Evolutionary conservation across 2,113 vertebrate species (phyloP).

Genomic region (Catharus fuscescens): DNA sequence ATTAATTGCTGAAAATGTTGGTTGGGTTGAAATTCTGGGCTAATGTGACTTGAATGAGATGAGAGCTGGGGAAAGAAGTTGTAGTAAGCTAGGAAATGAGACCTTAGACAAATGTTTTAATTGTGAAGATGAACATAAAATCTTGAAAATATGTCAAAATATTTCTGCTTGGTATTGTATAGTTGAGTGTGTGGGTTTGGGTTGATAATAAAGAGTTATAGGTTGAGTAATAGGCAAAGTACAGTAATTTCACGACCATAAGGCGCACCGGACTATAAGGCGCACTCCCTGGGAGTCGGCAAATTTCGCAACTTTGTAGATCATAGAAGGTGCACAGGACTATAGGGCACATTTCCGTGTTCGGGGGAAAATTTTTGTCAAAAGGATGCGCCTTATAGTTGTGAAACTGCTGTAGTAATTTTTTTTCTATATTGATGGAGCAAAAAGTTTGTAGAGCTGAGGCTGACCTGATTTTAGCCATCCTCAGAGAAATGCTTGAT

Average conservation of each 20-base stretch:
- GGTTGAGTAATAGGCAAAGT: neutral
- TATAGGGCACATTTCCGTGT: too few species aligned
- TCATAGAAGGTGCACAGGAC: too few species aligned
- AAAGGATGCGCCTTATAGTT: too few species aligned
- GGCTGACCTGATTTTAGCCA: neutral
- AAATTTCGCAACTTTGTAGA: too few species aligned
- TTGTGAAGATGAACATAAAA: neutral
- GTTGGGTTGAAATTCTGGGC: neutral
- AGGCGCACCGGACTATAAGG: too few species aligned
- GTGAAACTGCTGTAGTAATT: neutral
- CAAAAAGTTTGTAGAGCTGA: neutral
- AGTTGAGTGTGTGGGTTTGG: neutral
- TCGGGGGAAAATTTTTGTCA: too few species aligned
- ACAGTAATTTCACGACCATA: too few species aligned
- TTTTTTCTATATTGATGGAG: neutral
- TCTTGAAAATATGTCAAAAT: neutral
- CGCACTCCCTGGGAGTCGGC: too few species aligned
- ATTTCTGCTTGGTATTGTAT: neutral
- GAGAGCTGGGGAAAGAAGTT: neutral
- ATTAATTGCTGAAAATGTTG: neutral
- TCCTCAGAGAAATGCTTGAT: neutral
- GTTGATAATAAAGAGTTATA: neutral
- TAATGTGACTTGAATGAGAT: neutral
- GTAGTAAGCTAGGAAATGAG: neutral
- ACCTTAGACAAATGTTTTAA: neutral